Base-by-base conservation (phyloP, 2,113 vertebrate species). In the Platysteira castanea region DNA sequence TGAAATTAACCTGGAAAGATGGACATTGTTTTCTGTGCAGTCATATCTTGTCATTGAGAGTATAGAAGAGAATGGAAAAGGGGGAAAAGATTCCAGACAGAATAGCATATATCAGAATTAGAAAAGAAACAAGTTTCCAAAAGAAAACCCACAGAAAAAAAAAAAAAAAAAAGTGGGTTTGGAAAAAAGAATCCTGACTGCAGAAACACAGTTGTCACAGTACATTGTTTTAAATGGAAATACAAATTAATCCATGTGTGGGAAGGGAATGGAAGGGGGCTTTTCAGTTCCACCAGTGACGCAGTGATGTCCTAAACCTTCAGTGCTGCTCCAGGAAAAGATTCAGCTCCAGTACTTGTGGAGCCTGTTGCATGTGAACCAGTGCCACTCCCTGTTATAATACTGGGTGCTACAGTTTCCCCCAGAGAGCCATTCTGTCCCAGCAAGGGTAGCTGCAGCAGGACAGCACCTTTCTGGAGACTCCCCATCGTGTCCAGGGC, bases 31-130 rank as follows among this genome's bases (percentile, higher is more conserved):
- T 26, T 31, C 68, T 76, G 11, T 56, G 35, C 12, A 56, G 20
- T 41, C 14, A 24, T 10, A 53, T 28, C 6, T 87, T 91, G 68
- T 61, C 19, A 13, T 3, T 67, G 60, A 35, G 15, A 78, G 5
- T 20, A 16, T 53, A 59, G 18, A 80, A 87, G 4, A 60, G 18
- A 69, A 54, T n/a, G 4, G 56, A 69, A 71, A 57, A 83, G 15
- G 9, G 9, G 11, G 6, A 42, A 63, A 67, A 8, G 61, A 68
- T 8, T 63, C 26, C 1, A 2, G 28, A 14, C 10, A 54, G 26
- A 79, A 42, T 9, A 27, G 12, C 0, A 0, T 47, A 12, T 19
- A 30, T 19, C 9, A 47, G 15, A 39, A 27, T n/a, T n/a, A 23
- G 74, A 53, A 68, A 68, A 56, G 7, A 56, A 54, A 39, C 2